These are phyloP conservation scores for Rhagium mordax DNA, from an alignment of 2,888 invertebrate genomes.

Conservation along the genomic window DNA sequence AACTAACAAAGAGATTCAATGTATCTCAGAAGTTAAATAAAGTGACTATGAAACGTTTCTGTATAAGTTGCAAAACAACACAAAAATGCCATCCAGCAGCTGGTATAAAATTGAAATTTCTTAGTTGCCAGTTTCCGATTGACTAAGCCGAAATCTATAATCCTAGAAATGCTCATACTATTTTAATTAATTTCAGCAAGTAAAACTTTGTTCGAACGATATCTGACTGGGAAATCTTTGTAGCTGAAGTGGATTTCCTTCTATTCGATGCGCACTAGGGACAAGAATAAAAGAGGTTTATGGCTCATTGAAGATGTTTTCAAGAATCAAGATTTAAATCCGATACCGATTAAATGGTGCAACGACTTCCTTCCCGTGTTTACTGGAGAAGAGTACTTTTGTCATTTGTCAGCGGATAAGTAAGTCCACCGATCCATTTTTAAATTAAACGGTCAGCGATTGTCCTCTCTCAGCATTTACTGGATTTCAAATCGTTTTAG, in stretches of 20 bases:
- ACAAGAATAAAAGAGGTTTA: constrained; percentile 20
- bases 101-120: neutral
- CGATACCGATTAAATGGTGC: constrained; percentile 11
- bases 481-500: too few species aligned
- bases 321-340: constrained; percentile 28
- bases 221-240: constrained; percentile 13
- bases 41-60: too few species aligned
- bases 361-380: constrained; percentile 23
- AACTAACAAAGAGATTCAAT: too few species aligned
- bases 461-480: too few species aligned
- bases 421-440: neutral
- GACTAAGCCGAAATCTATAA: neutral
- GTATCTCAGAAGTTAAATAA: too few species aligned
- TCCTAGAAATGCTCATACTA: neutral
- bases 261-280: neutral
- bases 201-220: constrained; percentile 2
- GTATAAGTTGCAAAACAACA: neutral
- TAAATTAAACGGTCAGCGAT: neutral
- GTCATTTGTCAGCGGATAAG: neutral
- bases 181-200: constrained; percentile 21
- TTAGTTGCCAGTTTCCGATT: neutral
- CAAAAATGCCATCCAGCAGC: neutral
- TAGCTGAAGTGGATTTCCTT: neutral
- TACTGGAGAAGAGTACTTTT: neutral
- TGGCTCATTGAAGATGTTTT: constrained; percentile 33